Evolutionary conservation across 2,113 vertebrate species (phyloP).

Genomic region (Spea bombifrons): DNA sequence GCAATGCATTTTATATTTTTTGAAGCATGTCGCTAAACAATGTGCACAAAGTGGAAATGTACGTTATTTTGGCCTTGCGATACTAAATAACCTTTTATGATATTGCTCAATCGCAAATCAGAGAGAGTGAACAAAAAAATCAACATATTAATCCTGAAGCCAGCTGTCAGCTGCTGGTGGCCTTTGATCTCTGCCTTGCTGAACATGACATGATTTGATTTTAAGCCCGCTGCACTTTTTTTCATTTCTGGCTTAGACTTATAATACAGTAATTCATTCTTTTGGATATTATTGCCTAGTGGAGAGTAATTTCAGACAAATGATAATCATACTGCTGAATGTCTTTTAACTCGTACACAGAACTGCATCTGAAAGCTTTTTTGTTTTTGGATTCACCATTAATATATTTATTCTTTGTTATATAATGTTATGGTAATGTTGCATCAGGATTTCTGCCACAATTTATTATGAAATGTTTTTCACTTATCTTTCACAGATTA

Average conservation of each 20-base stretch:
- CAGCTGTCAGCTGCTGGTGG: conserved; percentile 36
- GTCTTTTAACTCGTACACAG: neutral
- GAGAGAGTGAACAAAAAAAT: neutral
- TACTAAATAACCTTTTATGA: neutral
- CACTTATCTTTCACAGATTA: too few relatives aligned
- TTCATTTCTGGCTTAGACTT: conserved; percentile 8
- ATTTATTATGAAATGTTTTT: too few relatives aligned
- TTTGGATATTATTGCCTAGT: conserved; percentile 23
- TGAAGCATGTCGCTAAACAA: too few relatives aligned
- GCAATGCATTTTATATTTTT: too few relatives aligned
- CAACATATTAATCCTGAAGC: conserved; percentile 40
- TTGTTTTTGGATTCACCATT: too few relatives aligned
- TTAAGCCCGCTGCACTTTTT: conserved; percentile 39
- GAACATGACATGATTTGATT: conserved; percentile 46
- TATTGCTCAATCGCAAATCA: neutral
- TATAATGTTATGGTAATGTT: too few relatives aligned
- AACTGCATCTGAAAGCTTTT: too few relatives aligned
- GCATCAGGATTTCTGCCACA: too few relatives aligned
- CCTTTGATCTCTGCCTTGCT: conserved; percentile 40
- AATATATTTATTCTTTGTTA: too few relatives aligned
- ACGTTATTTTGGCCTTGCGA: neutral
- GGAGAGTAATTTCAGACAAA: conserved; percentile 31
- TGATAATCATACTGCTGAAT: conserved; percentile 11
- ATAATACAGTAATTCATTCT: conserved; percentile 36
- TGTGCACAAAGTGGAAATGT: too few relatives aligned